A percentile compares a stretch with the other conserved stretches of the same genome.
Evolutionary conservation across 64 coral and sea anemone genomes (phyloP).

Genomic region (Cladopsammia gracilis): DNA sequence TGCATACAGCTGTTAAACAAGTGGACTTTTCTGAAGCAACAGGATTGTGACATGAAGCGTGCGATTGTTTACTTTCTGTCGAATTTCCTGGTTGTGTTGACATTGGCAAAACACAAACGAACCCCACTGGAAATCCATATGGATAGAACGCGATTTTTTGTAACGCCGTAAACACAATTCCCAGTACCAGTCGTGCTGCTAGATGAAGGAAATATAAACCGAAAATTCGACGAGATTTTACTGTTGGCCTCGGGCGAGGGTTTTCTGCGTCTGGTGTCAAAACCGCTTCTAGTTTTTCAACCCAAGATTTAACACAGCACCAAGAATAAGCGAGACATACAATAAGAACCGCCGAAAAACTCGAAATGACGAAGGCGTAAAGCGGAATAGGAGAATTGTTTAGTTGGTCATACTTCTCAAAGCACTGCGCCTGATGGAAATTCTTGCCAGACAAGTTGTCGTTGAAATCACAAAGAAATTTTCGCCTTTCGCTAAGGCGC

Average conservation of each 20-base stretch:
- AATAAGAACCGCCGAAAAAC: background rate
- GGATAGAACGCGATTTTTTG: slow-evolving; percentile 32
- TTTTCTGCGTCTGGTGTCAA: slow-evolving; percentile 29
- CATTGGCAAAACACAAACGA: slow-evolving; percentile 1
- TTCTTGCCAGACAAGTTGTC: background rate
- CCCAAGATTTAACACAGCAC: slow-evolving; percentile 40
- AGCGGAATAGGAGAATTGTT: slow-evolving; percentile 53
- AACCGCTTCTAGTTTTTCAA: slow-evolving; percentile 16
- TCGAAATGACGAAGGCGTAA: slow-evolving; percentile 13
- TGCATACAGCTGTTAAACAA: background rate
- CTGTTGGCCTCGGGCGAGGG: slow-evolving; percentile 29
- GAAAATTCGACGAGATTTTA: slow-evolving; percentile 39
- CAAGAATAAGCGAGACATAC: slow-evolving; percentile 40
- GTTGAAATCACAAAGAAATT: slow-evolving; percentile 39
- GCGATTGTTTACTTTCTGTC: background rate
- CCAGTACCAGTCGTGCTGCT: background rate
- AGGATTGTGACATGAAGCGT: slow-evolving; percentile 17
- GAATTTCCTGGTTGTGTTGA: background rate
- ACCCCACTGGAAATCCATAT: slow-evolving; percentile 12
- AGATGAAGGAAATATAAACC: slow-evolving; percentile 50
- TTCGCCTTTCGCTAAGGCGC: slow-evolving; percentile 12
- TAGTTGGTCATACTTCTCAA: slow-evolving; percentile 38
- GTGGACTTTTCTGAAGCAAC: slow-evolving; percentile 8
- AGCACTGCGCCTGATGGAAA: slow-evolving; percentile 32
- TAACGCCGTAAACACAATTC: slow-evolving; percentile 24